Base-by-base conservation (phyloP, 2,797 vertebrate species). In the Gadopsis bispinosus region DNA sequence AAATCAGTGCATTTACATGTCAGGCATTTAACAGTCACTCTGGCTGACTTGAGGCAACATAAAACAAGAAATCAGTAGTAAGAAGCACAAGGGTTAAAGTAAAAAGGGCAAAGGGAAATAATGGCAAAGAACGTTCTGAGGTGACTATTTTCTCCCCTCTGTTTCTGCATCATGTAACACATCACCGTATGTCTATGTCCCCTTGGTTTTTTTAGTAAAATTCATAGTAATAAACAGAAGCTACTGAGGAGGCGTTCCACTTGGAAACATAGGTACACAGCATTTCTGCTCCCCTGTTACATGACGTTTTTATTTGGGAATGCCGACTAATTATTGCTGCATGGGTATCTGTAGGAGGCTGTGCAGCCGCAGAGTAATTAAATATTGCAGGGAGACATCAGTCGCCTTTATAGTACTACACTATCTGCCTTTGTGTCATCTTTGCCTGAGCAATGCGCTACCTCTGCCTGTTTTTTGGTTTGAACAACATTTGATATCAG, bases 161-260 rank as follows among this genome's bases (percentile, higher is more conserved):
- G 55, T 84, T 69, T 73, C 53, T 86, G 54, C 81, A 72, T 88
- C 73, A 83, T 91, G 94, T 94, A 93, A 95, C 90, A 93, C 95
- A 91, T 96, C 93, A 93, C 93, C 78, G 3, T 90, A 48, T 91
- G 78, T 97, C 94, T 98, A 95, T 98, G 93, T 97, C 95, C 96
- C 95, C 96, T 84, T 93, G 87, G 95, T 90, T 93, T 93, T 96
- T 96, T 95, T 96, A 98, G 97, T 99, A 95, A 98, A 95, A 94
- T 95, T 95, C 96, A 94, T 97, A 97, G 95, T 98, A 96, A 95
- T 98, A 98, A 97, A 94, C 95, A 97, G 97, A 99, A 97, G 97
- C 95, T 98, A 96, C 97, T 97, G 97, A 96, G 96, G 97, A 97
- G 96, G 92, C 95, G 96, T 97, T 95, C 93, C 88, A 93, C 96